These are phyloP conservation scores for Laothoe populi DNA, from an alignment of 2,888 invertebrate genomes.

Conservation along the genomic window DNA sequence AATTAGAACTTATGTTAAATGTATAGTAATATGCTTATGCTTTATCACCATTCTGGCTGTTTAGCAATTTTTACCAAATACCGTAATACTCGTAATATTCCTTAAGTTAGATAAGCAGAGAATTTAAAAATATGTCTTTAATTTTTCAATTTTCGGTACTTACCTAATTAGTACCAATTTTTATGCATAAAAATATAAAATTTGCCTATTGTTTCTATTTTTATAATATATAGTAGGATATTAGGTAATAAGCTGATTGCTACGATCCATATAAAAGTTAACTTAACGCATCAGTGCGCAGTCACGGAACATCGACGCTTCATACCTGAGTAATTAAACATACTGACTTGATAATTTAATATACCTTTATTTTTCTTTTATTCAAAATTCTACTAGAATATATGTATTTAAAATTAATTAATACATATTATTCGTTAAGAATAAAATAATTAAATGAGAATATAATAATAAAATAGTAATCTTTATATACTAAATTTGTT, in stretches of 20 bases:
- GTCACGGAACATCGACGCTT: constrained; percentile 16
- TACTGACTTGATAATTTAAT: background rate
- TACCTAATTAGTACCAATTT: too few relatives aligned
- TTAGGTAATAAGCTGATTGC: background rate
- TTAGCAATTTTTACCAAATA: too few relatives aligned
- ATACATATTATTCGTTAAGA: too few relatives aligned
- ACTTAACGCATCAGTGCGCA: constrained; percentile 20
- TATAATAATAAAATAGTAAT: background rate
- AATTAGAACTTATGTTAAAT: too few relatives aligned
- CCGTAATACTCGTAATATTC: too few relatives aligned
- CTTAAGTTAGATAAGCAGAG: too few relatives aligned
- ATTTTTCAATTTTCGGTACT: too few relatives aligned
- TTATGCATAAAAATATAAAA: background rate
- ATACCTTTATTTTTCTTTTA: background rate
- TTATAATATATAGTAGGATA: background rate
- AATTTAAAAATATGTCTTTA: too few relatives aligned
- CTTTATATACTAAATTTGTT: background rate
- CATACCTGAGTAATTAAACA: constrained; percentile 8
- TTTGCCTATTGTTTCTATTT: background rate
- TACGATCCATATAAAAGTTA: constrained; percentile 5
- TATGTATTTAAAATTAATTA: background rate
- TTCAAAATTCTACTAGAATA: background rate
- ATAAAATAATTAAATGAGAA: too few relatives aligned
- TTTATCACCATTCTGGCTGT: too few relatives aligned
- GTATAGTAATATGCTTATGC: too few relatives aligned